Conservation (phyloP, 2,113 vertebrate species). For the Mellivora capensis region DNA sequence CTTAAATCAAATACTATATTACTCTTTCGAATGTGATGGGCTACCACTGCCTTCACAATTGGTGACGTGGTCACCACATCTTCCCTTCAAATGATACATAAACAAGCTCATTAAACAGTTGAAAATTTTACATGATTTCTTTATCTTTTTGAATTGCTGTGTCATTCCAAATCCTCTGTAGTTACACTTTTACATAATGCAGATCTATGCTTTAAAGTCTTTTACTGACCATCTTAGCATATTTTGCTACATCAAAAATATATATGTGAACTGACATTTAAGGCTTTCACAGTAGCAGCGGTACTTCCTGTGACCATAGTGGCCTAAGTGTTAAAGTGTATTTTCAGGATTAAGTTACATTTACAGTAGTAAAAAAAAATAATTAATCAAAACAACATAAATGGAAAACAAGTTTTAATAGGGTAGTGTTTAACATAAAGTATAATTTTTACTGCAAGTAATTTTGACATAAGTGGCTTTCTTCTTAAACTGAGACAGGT, state of each 20-base stretch:
- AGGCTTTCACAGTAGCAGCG: neutral
- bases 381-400: neutral
- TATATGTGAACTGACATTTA: neutral
- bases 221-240: neutral
- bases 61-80: neutral
- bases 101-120: neutral
- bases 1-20: neutral
- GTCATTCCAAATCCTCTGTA: neutral
- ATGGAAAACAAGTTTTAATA: neutral
- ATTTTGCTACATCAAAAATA: neutral
- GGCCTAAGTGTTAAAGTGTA: neutral
- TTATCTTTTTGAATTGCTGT: neutral
- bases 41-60: neutral
- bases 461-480: neutral
- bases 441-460: neutral
- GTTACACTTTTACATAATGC: neutral
- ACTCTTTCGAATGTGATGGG: neutral
- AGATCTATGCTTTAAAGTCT: neutral
- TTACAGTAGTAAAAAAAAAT: neutral
- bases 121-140: neutral
- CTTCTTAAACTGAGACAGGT: neutral
- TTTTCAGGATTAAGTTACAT: neutral
- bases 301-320: neutral
- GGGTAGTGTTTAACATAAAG: neutral
- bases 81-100: conserved; percentile 4